Conservation (phyloP, 1,140 invertebrate genomes). For the Drosophila malerkotliana region DNA sequence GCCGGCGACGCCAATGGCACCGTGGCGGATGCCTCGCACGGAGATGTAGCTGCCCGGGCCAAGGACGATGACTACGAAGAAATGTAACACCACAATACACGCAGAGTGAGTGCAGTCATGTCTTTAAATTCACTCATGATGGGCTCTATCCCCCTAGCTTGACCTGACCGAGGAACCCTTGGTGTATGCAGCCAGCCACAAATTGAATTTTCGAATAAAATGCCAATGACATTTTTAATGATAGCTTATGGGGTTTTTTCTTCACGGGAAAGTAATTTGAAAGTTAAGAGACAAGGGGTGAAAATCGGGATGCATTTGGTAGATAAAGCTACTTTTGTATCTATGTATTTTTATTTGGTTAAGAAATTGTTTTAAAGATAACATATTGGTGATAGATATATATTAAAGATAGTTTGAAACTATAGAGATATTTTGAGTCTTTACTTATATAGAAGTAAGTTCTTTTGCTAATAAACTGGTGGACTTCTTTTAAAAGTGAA, state of each 20-base stretch:
- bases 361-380: too few species aligned
- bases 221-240: constrained; percentile 29
- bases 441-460: too few species aligned
- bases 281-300: too few species aligned
- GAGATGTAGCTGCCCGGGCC: neutral
- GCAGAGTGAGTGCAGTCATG: neutral
- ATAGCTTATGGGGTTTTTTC: neutral
- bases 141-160: neutral
- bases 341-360: too few species aligned
- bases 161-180: neutral
- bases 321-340: too few species aligned
- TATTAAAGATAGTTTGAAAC: too few species aligned
- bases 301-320: too few species aligned
- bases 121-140: neutral
- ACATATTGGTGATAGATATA: too few species aligned
- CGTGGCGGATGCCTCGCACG: neutral
- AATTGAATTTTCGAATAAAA: constrained; percentile 20
- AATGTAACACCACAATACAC: constrained; percentile 7
- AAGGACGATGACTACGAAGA: constrained; percentile 55
- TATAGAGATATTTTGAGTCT: too few species aligned
- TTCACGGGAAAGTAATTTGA: neutral
- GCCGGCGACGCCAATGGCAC: neutral
- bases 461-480: too few species aligned
- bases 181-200: constrained; percentile 6
- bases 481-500: too few species aligned